phyloP scores from a whole-genome alignment of 2,888 invertebrate species.

The Drosophila macrospina region DNA sequence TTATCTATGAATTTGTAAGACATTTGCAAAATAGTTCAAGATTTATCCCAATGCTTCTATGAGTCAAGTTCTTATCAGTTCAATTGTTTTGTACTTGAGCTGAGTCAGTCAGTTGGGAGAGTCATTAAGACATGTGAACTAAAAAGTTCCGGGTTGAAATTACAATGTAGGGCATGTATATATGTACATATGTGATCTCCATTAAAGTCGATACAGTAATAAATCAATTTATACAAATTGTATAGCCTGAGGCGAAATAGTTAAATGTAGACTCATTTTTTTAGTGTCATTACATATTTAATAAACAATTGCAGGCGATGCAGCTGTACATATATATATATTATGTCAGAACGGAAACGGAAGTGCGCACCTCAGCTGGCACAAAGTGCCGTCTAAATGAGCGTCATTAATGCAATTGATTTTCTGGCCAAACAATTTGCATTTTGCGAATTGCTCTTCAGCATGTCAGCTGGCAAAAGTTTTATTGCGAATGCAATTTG shows the following conservation, averaged over 20 bases:
- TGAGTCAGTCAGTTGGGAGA: not conserved
- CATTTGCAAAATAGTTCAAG: not conserved
- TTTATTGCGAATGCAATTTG: constrained; percentile 58
- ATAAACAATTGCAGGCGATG: not conserved
- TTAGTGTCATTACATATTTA: constrained; percentile 9
- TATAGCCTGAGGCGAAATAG: not conserved
- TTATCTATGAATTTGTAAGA: not conserved
- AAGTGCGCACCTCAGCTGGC: constrained; percentile 29
- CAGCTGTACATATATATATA: not conserved
- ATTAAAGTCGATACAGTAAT: constrained; percentile 2
- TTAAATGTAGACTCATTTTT: not conserved
- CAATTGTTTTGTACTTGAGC: not conserved
- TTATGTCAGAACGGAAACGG: constrained; percentile 43
- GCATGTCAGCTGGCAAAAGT: constrained; percentile 14
- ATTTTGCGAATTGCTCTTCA: constrained; percentile 19
- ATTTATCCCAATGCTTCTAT: not conserved
- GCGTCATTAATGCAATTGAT: constrained; percentile 59
- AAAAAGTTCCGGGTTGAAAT: not conserved
- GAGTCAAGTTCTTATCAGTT: constrained; percentile 1
- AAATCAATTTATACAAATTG: not conserved
- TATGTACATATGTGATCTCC: not conserved
- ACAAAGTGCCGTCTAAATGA: constrained; percentile 35
- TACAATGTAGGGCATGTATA: not conserved
- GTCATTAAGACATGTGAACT: not conserved
- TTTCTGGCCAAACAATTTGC: constrained; percentile 42